Evolutionary conservation across 1,140 invertebrate species (phyloP), one percentile per base, ranked within the genome.

Genomic region (Aethina tumida): DNA sequence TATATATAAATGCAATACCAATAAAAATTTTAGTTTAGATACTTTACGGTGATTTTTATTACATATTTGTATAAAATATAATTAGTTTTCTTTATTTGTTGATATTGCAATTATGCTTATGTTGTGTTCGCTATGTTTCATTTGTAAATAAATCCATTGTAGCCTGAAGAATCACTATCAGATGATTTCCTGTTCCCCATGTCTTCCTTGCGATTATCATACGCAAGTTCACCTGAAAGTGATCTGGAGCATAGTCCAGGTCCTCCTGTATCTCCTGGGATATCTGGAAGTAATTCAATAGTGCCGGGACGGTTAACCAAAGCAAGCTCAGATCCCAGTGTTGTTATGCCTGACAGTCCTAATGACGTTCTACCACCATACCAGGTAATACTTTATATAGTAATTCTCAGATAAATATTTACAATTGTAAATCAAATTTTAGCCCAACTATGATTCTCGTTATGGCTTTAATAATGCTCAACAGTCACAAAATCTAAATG

Each of bases 141-240:
- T 19, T n/a, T 37, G 33, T 42, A 8, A 42, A 27, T 30, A 37
- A 37, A 36, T 29, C 33, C 43, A 52, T 60, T 65, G 62, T 67
- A 81, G 79, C 79, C 79, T 55, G 78, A 85, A 66, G 84, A 87
- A 70, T 81, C 82, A 65, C 70, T 87, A 64, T 84, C 84, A 53
- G 84, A 88, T 72, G 92, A 98, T 74, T 93, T 97, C 78, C 79
- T 97, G 57, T 97, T 97, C 73, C 93, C 93, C 55, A 94, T 96
- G 89, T 89, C 89, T 47, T 88, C 86, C 65, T 64, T 71, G 38
- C 81, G 92, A 56, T 71, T 95, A 45, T 95, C 91, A 57, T 96
- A 94, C 69, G 91, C 90, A 45, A 93, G 88, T 53, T 93, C 89
- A 57, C 90, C 90, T 47, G 92, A 96, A 69, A 92, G 85, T 60